These are phyloP conservation scores for Sarcophaga carnaria DNA, from an alignment of 2,888 invertebrate genomes.

Conservation along the genomic window DNA sequence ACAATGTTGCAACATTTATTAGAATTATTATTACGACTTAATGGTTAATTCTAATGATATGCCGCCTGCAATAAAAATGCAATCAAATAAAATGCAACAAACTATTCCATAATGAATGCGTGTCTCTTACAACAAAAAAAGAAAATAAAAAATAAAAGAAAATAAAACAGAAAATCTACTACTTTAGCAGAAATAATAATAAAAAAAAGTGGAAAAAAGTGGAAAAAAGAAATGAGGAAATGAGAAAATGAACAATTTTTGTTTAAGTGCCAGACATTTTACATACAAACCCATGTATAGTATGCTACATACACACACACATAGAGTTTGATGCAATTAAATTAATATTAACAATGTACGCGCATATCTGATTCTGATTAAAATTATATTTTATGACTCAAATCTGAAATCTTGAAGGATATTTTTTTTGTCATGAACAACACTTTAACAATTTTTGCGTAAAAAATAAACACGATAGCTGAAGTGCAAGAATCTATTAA, in stretches of 20 bases:
- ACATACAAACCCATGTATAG: neutral
- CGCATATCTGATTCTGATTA: neutral
- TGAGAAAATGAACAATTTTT: neutral
- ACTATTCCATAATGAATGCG: constrained; percentile 30
- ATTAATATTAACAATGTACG: neutral
- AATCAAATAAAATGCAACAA: constrained; percentile 69
- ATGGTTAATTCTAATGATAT: constrained; percentile 80
- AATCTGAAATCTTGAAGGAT: too few relatives aligned
- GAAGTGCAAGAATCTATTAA: too few relatives aligned
- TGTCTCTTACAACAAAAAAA: neutral
- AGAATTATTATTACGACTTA: constrained; percentile 80
- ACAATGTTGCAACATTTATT: constrained; percentile 79
- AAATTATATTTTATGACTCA: neutral
- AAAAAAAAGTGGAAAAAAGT: neutral
- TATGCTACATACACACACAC: too few relatives aligned
- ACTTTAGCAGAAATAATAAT: neutral
- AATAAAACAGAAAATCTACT: too few relatives aligned
- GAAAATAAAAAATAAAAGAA: too few relatives aligned
- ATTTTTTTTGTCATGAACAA: too few relatives aligned
- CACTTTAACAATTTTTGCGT: too few relatives aligned
- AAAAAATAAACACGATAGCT: too few relatives aligned
- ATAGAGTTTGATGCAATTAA: neutral
- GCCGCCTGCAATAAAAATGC: constrained; percentile 75
- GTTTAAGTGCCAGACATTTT: neutral
- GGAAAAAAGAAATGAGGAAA: neutral